Evolutionary conservation across 2,113 vertebrate species (phyloP).

Genomic region (Brienomyrus brachyistius): DNA sequence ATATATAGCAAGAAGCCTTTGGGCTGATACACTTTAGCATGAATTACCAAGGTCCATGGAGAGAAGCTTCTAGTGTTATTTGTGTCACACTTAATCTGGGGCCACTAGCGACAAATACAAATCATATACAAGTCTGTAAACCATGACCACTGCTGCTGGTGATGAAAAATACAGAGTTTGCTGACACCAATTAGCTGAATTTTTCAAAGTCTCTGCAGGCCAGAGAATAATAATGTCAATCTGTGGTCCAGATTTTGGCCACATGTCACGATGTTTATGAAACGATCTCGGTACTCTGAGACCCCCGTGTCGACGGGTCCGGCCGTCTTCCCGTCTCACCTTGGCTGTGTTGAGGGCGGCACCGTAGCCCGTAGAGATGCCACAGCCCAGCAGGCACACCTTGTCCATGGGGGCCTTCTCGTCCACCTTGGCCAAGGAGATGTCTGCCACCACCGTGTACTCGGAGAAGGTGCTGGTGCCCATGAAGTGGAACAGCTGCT

Average conservation of each 20-base stretch:
- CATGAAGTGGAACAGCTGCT: slow-evolving; percentile 67
- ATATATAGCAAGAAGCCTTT: neutral
- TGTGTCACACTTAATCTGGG: neutral
- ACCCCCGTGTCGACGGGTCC: neutral
- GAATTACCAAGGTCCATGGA: neutral
- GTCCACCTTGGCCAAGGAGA: slow-evolving; percentile 65
- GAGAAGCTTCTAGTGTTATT: neutral
- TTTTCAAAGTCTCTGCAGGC: neutral
- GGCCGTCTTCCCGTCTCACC: slow-evolving; percentile 37
- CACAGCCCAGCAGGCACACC: slow-evolving; percentile 70
- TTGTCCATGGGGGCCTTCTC: slow-evolving; percentile 61
- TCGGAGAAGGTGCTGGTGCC: slow-evolving; percentile 73
- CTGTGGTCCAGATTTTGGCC: neutral
- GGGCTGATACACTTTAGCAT: neutral
- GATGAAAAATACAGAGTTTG: neutral
- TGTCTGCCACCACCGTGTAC: slow-evolving; percentile 70
- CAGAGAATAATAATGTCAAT: neutral
- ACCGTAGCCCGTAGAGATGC: slow-evolving; percentile 69
- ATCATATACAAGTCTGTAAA: neutral
- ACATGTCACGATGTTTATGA: neutral
- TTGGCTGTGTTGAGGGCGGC: slow-evolving; percentile 68
- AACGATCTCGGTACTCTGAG: neutral
- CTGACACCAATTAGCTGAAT: neutral
- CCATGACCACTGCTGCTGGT: neutral
- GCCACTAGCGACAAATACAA: neutral